Evolutionary conservation across 1,140 invertebrate genomes (phyloP).

Genomic region (Bombus superbus): DNA sequence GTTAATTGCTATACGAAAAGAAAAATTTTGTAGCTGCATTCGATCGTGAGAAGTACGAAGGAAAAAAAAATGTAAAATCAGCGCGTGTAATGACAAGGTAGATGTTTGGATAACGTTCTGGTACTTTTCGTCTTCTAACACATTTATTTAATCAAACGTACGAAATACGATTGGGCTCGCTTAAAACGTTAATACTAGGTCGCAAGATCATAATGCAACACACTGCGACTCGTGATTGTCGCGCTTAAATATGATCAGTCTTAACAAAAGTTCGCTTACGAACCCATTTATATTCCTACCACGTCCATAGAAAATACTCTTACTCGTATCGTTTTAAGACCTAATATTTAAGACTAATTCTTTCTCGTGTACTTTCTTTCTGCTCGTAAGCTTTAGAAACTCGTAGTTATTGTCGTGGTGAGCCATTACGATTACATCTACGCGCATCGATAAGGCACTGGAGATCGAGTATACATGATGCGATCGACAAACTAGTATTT

Average conservation of each 20-base stretch:
- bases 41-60: not conserved
- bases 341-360: conserved; percentile 34
- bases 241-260: conserved; percentile 55
- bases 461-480: not conserved
- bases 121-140: conserved; percentile 48
- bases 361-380: not conserved
- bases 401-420: conserved; percentile 52
- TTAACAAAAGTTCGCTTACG: conserved; percentile 46
- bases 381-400: not conserved
- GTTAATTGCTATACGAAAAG: not conserved
- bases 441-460: conserved; percentile 55
- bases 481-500: not conserved
- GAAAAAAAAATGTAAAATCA: conserved; percentile 5
- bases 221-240: conserved; percentile 13
- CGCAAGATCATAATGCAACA: conserved; percentile 24
- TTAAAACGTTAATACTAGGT: conserved; percentile 40
- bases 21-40: not conserved
- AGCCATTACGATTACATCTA: conserved; percentile 43
- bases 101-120: conserved; percentile 33
- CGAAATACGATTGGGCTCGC: conserved; percentile 30
- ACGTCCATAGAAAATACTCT: conserved; percentile 49
- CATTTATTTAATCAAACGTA: conserved; percentile 60
- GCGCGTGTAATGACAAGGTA: conserved; percentile 23
- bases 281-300: not conserved
- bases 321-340: not conserved